Base-by-base conservation (phyloP, 2,113 vertebrate genomes). In the Dicaeum eximium region DNA sequence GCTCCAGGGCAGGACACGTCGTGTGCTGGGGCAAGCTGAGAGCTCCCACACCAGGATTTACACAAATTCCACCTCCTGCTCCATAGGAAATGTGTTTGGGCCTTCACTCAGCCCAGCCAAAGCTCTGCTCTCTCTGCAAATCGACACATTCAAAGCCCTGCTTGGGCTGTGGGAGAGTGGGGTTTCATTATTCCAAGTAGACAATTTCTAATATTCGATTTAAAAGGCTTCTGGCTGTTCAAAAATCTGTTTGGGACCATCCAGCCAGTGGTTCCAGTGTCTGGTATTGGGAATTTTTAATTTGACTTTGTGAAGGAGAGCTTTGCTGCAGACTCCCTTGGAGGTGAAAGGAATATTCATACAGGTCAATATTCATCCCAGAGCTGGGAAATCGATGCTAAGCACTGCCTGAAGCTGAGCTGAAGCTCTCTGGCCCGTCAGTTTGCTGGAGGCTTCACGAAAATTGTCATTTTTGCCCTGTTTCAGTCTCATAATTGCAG, bases 1-100 rank as follows among this genome's bases (percentile, higher is more conserved):
- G 48, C 44, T 77, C 15, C 23, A 1, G 10, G 51, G 71, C 54
- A 24, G 27, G 1, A 2, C 11, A 1, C 2, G 5, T 15, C 1
- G 0, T 23, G 28, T 42, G 47, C 48, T 83, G 48, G 22, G n/a
- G n/a, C 19, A 2, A 20, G 4, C 22, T 33, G 5, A 25, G 4
- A 13, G 22, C 56, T 83, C 60, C 31, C 45, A 24, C 30, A 15
- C 10, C 60, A 56, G 12, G 2, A 16, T 10, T 20, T 9, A 27
- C 44, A 21, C 37, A 24, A 3, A 40, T 45, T 69, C 28, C 71
- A 53, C 67, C 66, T 73, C 50, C 62, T 58, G 18, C 67, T 67
- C 57, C 11, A 1, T 5, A 9, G 1, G 2, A 79, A 57, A 53
- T 5, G 2, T 17, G 14, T 50, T 56, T 56, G 12, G 4, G 18